phyloP scores from a whole-genome alignment of 2,113 vertebrate genomes.

The Chelonoidis abingdonii region DNA sequence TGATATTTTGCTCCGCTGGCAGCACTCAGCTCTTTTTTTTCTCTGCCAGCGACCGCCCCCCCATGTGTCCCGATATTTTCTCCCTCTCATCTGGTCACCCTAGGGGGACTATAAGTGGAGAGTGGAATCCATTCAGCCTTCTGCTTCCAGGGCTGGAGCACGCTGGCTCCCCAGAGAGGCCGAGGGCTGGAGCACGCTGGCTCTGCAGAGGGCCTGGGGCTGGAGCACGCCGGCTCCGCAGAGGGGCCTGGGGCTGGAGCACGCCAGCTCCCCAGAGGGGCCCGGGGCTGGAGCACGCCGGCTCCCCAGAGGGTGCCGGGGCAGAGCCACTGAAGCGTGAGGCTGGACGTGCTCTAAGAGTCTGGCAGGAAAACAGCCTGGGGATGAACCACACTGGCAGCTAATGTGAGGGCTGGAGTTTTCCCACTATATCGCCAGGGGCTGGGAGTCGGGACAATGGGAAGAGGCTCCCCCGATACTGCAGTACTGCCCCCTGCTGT shows the following conservation, averaged over 20 bases:
- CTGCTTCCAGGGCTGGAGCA: background rate
- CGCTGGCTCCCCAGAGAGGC: background rate
- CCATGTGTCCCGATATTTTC: no score
- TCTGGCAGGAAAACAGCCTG: background rate
- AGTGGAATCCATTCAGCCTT: background rate
- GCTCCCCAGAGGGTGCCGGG: background rate
- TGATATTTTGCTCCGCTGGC: no score
- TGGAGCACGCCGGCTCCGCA: no score
- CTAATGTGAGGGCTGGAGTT: background rate
- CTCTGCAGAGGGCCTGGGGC: no score
- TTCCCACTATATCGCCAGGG: fast-evolving
- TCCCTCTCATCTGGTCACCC: no score
- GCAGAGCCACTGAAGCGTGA: background rate
- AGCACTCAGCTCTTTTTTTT: no score
- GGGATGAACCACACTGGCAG: background rate
- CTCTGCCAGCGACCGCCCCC: no score
- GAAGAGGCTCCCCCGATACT: background rate
- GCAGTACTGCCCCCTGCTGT: background rate
- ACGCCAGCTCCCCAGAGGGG: background rate
- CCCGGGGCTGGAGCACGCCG: background rate
- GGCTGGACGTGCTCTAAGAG: background rate
- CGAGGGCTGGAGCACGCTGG: no score
- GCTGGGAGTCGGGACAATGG: no score
- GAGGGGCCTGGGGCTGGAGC: background rate
- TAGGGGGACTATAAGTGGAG: background rate